Evolutionary conservation across 2,888 invertebrate genomes (phyloP), one percentile per base, ranked within the genome.

Genomic region (Yponomeuta plumbellus): DNA sequence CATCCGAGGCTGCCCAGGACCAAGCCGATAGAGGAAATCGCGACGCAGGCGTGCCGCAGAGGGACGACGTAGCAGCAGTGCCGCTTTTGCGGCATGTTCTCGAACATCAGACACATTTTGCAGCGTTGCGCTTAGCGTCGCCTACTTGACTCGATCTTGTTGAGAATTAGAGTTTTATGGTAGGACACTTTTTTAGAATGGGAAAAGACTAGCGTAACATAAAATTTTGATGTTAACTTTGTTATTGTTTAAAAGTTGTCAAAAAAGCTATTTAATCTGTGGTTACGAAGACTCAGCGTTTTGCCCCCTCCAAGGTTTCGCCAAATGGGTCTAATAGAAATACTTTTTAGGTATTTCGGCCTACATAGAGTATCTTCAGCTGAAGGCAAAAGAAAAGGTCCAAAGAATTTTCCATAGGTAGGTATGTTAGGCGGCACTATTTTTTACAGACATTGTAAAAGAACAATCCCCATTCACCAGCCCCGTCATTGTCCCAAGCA

Each of bases 401-500:
- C n/a, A n/a, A n/a, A n/a, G 26, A 26, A 26, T 26, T 26, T 26
- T 5, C 26, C 2, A 26, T 26, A 2, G 5, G 26, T 26, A 26
- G 26, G 1, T 26, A 26, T 5, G 5, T 26, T 4, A 26, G 26
- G 26, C 26, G 5, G 26, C 5, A 26, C 4, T 26, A 26, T 26
- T 26, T 26, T 26, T 2, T 26, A 26, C 26, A 5, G 26, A 26
- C 26, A 34, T 34, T 34, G 1, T 34, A 8, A 34, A 34, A n/a
- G n/a, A n/a, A 10, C 34, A 8, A 6, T 34, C 34, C 6, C 34
- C 34, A 34, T 10, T 34, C 34, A 34, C 8, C 34, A 34, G 34
- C 8, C 34, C 34, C 34, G 34, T 5, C 5, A 34, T 34, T 34
- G 1, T 34, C 79, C 80, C 44, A 76, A 87, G 85, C 72, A 88